Base-by-base conservation (phyloP, 2,113 vertebrate species). In the Aegotheles bennettii region DNA sequence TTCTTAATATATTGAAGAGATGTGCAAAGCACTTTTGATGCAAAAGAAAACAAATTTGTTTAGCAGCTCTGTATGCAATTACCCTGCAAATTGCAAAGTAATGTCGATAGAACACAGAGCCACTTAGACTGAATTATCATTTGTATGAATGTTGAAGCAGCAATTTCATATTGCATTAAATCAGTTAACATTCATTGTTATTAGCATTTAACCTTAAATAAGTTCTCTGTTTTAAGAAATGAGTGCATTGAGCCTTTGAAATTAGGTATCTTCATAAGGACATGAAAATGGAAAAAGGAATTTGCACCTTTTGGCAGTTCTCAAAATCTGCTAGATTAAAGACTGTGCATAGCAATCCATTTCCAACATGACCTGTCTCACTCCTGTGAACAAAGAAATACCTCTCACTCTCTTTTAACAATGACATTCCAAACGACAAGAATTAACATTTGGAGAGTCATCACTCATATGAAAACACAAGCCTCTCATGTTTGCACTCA, bases 31-130 rank as follows among this genome's bases (percentile, higher is more conserved):
- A 77, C 16, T 87, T 94, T 56, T 81, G 35, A 82, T 84, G 76
- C 16, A 92, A 71, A 97, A 92, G 73, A 93, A 96, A 94, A 76
- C 80, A 95, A 81, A 97, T 42, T 87, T 91, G 51, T 96, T 97
- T 87, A 87, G 78, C 91, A 95, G 54, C 16, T 75, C 69, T 71
- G 38, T 53, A 87, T 70, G 81, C 68, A 96, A 96, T 95, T 95
- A 97, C 36, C 63, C 61, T 69, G 75, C 26, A 96, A 96, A 96
- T 91, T 56, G 28, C 65, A 48, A 92, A 95, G 76, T 93, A 95
- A 94, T 87, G 57, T 94, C 92, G 95, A 71, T 71, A 94, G 78
- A 95, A 94, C 54, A 90, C 7, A 92, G 76, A 93, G 23, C 40
- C 76, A 94, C 84, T 94, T 90, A 94, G 43, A 84, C 78, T 59